phyloP scores from a whole-genome alignment of 2,113 vertebrate genomes.

The Otolemur garnettii region DNA sequence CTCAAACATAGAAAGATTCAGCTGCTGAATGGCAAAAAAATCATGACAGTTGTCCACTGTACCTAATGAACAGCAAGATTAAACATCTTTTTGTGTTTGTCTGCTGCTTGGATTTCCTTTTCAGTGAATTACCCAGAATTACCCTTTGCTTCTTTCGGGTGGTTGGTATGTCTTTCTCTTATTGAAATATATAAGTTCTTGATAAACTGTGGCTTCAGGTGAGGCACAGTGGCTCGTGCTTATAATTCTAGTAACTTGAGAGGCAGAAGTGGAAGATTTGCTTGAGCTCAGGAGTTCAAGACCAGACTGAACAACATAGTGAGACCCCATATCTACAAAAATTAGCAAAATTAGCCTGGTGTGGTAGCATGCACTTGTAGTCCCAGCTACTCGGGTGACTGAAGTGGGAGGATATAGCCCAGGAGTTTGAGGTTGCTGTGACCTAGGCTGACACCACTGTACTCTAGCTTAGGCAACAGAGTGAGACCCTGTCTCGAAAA shows the following conservation, averaged over 20 bases:
- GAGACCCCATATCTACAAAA: no score
- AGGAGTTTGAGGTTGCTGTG: background rate
- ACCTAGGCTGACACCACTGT: no score
- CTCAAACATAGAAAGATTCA: background rate
- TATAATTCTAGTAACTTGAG: background rate
- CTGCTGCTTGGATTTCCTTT: background rate
- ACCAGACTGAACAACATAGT: no score
- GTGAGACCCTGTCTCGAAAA: no score
- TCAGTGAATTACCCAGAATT: background rate
- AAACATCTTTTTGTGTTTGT: background rate
- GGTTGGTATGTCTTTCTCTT: background rate
- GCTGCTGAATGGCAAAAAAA: no score
- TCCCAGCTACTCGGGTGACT: background rate
- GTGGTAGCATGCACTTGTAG: background rate
- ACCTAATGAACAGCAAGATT: background rate
- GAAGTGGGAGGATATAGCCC: background rate
- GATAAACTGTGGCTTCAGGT: background rate
- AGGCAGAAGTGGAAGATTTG: no score
- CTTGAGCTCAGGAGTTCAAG: no score
- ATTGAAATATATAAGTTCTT: background rate
- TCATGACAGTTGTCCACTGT: background rate
- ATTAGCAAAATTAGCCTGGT: no score
- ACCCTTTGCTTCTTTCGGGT: background rate
- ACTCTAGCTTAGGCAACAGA: no score
- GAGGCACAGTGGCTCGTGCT: background rate